These are phyloP conservation scores for Eidolon dupreanum DNA, from an alignment of 2,797 vertebrate genomes.

Conservation along the genomic window DNA sequence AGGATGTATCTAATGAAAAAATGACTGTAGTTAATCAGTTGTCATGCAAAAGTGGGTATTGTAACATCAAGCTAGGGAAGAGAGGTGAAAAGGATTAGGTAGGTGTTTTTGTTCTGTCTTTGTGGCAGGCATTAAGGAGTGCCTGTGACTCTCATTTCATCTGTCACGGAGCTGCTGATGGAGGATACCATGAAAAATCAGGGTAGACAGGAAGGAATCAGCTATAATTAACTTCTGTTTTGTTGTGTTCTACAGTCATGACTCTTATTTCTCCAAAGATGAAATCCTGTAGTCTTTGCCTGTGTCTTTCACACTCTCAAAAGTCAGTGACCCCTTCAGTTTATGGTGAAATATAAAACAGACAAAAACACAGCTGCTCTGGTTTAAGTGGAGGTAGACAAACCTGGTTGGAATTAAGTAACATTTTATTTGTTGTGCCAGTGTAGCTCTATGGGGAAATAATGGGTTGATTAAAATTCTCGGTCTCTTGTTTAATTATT, in stretches of 20 bases:
- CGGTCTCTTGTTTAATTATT: slow-evolving; percentile 69
- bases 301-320: background rate
- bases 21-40: slow-evolving; percentile 49
- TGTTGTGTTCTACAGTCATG: background rate
- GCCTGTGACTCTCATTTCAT: background rate
- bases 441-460: slow-evolving; percentile 50
- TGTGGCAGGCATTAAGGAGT: background rate
- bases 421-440: slow-evolving; percentile 48
- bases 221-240: slow-evolving; percentile 11
- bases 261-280: background rate
- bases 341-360: background rate
- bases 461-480: slow-evolving; percentile 67
- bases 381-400: background rate
- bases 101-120: slow-evolving; percentile 60
- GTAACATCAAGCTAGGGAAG: background rate
- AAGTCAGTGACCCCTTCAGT: background rate
- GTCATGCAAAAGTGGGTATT: slow-evolving; percentile 37
- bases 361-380: background rate
- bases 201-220: background rate
- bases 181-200: background rate
- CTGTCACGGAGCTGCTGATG: background rate
- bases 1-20: slow-evolving; percentile 45
- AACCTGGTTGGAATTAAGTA: slow-evolving; percentile 4
- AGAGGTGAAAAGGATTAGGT: slow-evolving; percentile 1
- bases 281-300: background rate